Percentiles rank a stretch among this genome's conserved stretches.
Evolutionary conservation across 1,140 invertebrate species (phyloP).

Genomic region (Babylonia areolata): DNA sequence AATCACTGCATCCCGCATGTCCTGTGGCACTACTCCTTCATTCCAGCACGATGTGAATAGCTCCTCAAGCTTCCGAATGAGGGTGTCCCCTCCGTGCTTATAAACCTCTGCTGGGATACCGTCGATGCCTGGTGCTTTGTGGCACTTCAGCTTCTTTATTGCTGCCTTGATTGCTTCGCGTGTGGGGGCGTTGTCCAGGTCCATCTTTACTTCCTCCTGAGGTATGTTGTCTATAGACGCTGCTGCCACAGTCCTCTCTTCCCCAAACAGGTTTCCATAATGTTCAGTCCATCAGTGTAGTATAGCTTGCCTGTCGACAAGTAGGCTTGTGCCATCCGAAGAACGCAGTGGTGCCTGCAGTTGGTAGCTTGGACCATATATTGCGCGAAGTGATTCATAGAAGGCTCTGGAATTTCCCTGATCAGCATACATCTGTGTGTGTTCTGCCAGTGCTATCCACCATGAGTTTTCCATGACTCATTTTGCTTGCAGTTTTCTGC

Average conservation of each 20-base stretch:
- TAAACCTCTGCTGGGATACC: slow-evolving; percentile 35
- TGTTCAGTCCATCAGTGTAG: not conserved
- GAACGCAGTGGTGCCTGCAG: not conserved
- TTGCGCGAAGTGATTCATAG: not conserved
- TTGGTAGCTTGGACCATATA: not conserved
- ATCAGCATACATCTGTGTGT: not conserved
- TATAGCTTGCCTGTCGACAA: not conserved
- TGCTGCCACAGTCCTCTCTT: not conserved
- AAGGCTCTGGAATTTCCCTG: not conserved
- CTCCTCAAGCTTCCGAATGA: too few species aligned
- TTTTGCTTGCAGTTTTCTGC: not conserved
- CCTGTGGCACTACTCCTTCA: slow-evolving; percentile 25
- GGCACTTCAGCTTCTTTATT: not conserved
- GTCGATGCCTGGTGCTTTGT: slow-evolving; percentile 35
- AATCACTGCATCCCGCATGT: not conserved
- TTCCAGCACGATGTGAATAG: too few species aligned
- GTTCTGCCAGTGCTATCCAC: not conserved
- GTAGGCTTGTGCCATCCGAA: not conserved
- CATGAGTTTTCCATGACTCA: not conserved
- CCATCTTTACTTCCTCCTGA: not conserved
- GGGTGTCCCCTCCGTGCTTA: not conserved
- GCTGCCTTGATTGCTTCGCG: too few species aligned
- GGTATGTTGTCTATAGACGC: not conserved
- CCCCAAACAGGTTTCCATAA: not conserved
- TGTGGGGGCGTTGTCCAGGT: not conserved